Base-by-base conservation (phyloP, 2,888 invertebrate species). In the Eugnorisma glareosa region DNA sequence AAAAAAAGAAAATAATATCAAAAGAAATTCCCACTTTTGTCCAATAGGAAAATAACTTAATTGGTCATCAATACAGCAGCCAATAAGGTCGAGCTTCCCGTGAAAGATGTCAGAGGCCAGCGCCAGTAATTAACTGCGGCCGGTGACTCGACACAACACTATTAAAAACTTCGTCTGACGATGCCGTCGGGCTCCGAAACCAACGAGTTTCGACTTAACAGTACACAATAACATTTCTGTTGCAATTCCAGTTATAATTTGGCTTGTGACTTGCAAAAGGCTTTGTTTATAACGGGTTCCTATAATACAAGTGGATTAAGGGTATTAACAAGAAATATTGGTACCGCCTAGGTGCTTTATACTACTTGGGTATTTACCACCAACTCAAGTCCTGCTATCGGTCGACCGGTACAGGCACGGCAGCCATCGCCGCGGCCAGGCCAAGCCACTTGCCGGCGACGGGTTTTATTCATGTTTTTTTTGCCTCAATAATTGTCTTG, bases 141-240 rank as follows among this genome's bases (percentile, higher is more conserved):
- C 75, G 85, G 85, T 83, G 81, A 89, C 86, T 88, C 84, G 87
- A 88, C 89, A 89, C 88, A 89, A 90, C 87, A 88, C 89, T 89
- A 91, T 91, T 92, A 88, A 89, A 90, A 91, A 92, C 83, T 91
- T 91, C 76, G 81, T 86, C 87, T 73, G 75, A 63, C 75, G 73
- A 54, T 43, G 51, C n/a, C 21, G 68, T 80, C 45, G 67, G 84
- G 71, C 84, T 37, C 67, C 67, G 51, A 76, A 79, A 72, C n/a
- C n/a, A 3, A 40, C 71, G 75, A 68, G 66, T 48, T 15, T 31
- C 75, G 71, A 61, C 45, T 45, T 28, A 40, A 45, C n/a, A 61
- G 21, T 4, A 61, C 51, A 48, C 2, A 28, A 61, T 68, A 43
- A 63, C 74, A 75, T 77, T 77, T 64, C 63, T 35, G 48, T 69